These are phyloP conservation scores for Anorthoa munda DNA, from an alignment of 2,888 invertebrate species.

Conservation along the genomic window DNA sequence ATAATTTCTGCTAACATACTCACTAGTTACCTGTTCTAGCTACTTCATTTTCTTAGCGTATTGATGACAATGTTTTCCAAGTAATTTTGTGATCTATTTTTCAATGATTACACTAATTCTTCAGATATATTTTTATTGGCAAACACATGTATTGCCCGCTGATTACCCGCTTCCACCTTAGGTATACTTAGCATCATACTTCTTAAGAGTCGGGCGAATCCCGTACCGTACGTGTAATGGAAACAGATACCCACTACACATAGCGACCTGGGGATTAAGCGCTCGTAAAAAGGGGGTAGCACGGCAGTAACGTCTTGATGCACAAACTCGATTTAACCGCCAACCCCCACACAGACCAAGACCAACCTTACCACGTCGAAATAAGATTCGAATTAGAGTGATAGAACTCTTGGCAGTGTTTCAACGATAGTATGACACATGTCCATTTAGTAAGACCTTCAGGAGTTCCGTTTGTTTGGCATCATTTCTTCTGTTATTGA, in stretches of 20 bases:
- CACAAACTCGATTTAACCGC: constrained; percentile 71
- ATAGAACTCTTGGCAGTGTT: constrained; percentile 63
- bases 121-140: too few species aligned
- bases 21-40: too few species aligned
- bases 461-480: constrained; percentile 72
- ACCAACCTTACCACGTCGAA: constrained; percentile 47
- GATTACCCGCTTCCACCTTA: too few species aligned
- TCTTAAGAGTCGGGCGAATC: not conserved
- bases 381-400: constrained; percentile 61
- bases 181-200: not conserved
- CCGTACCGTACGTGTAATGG: constrained; percentile 67
- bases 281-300: constrained; percentile 88
- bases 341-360: constrained; percentile 42
- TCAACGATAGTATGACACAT: constrained; percentile 78
- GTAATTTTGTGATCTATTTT: too few species aligned
- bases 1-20: not conserved
- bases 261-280: constrained; percentile 86
- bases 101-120: too few species aligned
- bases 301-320: constrained; percentile 88
- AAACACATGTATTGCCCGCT: too few species aligned
- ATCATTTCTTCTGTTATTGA: constrained; percentile 65
- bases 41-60: too few species aligned
- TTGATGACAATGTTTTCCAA: too few species aligned
- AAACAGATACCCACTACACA: constrained; percentile 67
- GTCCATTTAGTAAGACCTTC: constrained; percentile 80